A percentile compares a stretch with the other conserved stretches of the same genome.
These are phyloP conservation scores for Monochamus alternatus DNA, from an alignment of 2,888 invertebrate species.

Conservation along the genomic window DNA sequence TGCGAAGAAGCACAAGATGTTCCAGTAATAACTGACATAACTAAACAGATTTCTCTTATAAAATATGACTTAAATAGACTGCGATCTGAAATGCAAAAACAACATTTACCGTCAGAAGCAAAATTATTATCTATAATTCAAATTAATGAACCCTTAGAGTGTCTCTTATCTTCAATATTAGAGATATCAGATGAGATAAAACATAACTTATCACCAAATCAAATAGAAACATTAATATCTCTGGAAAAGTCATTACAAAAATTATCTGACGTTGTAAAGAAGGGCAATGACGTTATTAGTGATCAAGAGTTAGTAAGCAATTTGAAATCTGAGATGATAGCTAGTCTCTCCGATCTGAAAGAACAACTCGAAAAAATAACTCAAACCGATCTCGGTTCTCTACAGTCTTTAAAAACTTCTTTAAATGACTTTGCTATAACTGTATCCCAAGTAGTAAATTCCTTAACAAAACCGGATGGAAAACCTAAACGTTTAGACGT, in stretches of 20 bases:
- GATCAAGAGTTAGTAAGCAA: background rate
- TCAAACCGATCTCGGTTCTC: constrained; percentile 34
- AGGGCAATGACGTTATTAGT: background rate
- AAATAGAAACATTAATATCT: background rate
- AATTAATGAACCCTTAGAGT: constrained; percentile 26
- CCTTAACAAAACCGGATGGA: constrained; percentile 31
- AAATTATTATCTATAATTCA: constrained; percentile 44
- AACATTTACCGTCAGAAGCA: constrained; percentile 34
- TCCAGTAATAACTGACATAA: background rate
- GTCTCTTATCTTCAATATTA: background rate
- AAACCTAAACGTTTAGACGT: constrained; percentile 15
- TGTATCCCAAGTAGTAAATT: constrained; percentile 39
- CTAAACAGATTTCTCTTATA: constrained; percentile 25
- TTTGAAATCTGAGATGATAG: constrained; percentile 40
- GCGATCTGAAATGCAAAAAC: constrained; percentile 41
- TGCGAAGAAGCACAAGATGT: constrained; percentile 12
- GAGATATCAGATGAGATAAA: background rate
- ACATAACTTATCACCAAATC: constrained; percentile 16
- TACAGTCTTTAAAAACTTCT: constrained; percentile 22
- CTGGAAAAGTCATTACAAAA: background rate
- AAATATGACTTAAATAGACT: constrained; percentile 40
- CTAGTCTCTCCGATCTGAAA: constrained; percentile 40
- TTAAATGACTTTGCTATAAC: constrained; percentile 6
- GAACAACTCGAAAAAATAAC: constrained; percentile 40
- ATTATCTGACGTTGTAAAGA: background rate